Evolutionary conservation across 2,888 invertebrate species (phyloP).

Genomic region (Teleogryllus oceanicus): DNA sequence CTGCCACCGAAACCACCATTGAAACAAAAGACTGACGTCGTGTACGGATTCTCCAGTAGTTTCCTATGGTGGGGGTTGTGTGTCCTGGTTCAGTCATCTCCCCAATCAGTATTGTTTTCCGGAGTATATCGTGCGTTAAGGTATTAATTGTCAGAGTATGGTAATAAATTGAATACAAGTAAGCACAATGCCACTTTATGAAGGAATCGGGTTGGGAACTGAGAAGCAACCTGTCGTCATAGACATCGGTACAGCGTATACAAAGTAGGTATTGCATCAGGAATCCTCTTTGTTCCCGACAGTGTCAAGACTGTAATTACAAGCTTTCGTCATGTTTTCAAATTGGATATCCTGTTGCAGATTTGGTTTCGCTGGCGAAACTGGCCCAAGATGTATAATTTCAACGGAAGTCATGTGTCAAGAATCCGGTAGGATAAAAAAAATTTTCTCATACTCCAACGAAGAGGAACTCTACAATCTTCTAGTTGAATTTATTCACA

Average conservation of each 20-base stretch:
- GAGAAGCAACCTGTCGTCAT: constrained; percentile 87
- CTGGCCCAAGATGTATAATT: constrained; percentile 82
- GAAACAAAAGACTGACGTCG: too few species aligned
- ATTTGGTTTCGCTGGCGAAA: constrained; percentile 88
- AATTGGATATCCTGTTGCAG: constrained; percentile 49
- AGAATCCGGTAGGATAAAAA: constrained; percentile 57
- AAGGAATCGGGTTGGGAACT: constrained; percentile 60
- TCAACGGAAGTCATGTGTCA: constrained; percentile 71
- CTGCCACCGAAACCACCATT: too few species aligned
- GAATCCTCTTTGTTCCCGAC: neutral
- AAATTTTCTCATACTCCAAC: constrained; percentile 62
- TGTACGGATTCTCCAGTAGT: neutral
- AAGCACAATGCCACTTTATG: constrained; percentile 69
- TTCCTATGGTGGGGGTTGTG: neutral
- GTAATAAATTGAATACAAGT: constrained; percentile 1
- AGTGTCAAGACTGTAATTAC: neutral
- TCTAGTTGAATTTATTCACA: constrained; percentile 82
- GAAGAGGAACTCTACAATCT: constrained; percentile 75
- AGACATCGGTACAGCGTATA: constrained; percentile 86
- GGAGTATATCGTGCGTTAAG: neutral
- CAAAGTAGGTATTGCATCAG: constrained; percentile 65
- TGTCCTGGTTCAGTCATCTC: neutral
- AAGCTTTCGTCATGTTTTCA: neutral
- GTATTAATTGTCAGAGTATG: neutral
- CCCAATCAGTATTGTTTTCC: neutral